Percentiles rank a stretch among this genome's conserved stretches.
phyloP scores from a whole-genome alignment of 2,113 vertebrate species.

The Cyanoliseus patagonus region DNA sequence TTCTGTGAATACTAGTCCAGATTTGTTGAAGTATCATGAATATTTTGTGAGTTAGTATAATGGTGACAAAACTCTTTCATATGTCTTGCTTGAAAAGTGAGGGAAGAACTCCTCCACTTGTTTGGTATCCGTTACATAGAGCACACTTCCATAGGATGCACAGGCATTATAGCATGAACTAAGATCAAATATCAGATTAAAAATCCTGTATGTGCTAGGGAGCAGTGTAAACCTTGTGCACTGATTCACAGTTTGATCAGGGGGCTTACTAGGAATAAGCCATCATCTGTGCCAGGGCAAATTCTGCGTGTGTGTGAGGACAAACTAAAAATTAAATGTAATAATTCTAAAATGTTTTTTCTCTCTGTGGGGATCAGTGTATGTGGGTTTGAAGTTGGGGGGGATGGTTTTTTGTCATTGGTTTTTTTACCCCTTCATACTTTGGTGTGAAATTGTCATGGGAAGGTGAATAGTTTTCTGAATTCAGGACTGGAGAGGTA shows the following conservation, averaged over 20 bases:
- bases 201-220: not conserved
- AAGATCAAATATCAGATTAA: not conserved
- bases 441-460: not conserved
- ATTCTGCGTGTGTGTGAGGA: not conserved
- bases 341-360: not conserved
- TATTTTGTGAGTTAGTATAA: not conserved
- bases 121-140: not conserved
- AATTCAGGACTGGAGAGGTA: not conserved
- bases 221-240: not conserved
- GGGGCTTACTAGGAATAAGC: not conserved
- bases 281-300: not conserved
- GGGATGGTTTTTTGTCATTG: rapidly evolving
- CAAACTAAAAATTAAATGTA: not conserved
- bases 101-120: not conserved
- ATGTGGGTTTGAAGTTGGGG: not conserved
- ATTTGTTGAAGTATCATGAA: not conserved
- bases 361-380: not conserved
- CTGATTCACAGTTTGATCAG: not conserved
- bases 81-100: not conserved
- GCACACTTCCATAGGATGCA: not conserved
- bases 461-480: not conserved
- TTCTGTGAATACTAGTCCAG: not conserved
- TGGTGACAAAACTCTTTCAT: not conserved
- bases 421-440: not conserved
- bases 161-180: not conserved